Evolutionary conservation across 2,888 invertebrate species (phyloP), one percentile per base, ranked within the genome.

Genomic region (Sabatieria punctata): DNA sequence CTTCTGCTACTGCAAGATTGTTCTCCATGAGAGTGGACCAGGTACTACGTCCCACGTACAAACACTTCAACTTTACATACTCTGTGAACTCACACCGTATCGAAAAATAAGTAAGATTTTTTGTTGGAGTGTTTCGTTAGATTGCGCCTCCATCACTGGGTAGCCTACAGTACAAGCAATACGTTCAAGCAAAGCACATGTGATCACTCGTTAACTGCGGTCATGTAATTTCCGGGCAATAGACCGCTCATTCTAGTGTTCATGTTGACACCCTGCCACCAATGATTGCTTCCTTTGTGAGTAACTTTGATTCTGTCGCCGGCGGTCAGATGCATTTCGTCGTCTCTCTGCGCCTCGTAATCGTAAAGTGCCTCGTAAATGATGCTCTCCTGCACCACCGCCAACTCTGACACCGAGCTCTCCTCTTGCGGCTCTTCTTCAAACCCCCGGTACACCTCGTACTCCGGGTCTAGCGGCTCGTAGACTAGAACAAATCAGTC

Each of bases 281-380:
- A 44, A 25, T 44, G 23, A 19, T 4, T 21, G 23, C 40, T 40
- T 18, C 24, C 18, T 19, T 27, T 2, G 2, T 21, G 25, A 15
- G 2, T 15, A 11, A 45, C 25, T 8, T n/a, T n/a, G 18, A 45
- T 25, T 2, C 19, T 15, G 19, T 45, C 45, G 22, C 45, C 45
- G 26, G n/a, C 26, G 18, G 8, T 39, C 40, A 45, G 23, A 21
- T 19, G 26, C 22, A 46, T 24, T n/a, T 46, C 46, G 36, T 46
- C 46, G 4, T 11, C 36, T 2, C 41, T 22, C 25, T 41, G 41
- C 35, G 46, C 41, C 35, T 11, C 21, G 26, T 41, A 46, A 36
- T 46, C 46, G 46, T 35, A 46, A n/a, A 46, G 35, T 2, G 41
- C 46, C 13, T 4, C 18, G 25, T 23, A 41, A 19, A 36, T 36